phyloP scores from a whole-genome alignment of 2,888 invertebrate genomes.

The Rambutsinella grinnellia region DNA sequence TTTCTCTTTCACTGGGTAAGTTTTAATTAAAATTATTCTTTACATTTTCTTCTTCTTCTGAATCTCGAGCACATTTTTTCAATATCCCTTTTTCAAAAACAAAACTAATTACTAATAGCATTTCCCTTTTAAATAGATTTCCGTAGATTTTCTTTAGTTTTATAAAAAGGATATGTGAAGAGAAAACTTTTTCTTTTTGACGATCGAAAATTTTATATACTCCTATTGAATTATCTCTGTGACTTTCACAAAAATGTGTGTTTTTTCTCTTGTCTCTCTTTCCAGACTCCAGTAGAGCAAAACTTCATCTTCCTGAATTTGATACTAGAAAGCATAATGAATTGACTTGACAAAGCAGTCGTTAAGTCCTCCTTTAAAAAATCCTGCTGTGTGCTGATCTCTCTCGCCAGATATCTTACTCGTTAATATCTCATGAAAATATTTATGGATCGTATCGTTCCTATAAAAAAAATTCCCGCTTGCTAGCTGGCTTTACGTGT shows the following conservation, averaged over 20 bases:
- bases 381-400: neutral
- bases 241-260: neutral
- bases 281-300: conserved; percentile 17
- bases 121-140: too few relatives aligned
- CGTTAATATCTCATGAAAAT: neutral
- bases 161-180: too few relatives aligned
- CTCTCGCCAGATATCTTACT: neutral
- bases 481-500: neutral
- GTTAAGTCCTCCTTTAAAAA: neutral
- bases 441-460: neutral
- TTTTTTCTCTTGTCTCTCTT: conserved; percentile 1
- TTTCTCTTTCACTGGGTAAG: too few relatives aligned
- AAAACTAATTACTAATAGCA: too few relatives aligned
- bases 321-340: conserved; percentile 10
- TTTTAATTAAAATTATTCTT: too few relatives aligned
- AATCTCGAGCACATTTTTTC: too few relatives aligned
- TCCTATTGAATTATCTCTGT: neutral
- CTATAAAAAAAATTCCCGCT: neutral
- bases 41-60: too few relatives aligned
- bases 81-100: too few relatives aligned
- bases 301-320: conserved; percentile 6
- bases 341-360: neutral
- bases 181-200: too few relatives aligned
- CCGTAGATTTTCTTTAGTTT: too few relatives aligned
- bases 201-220: neutral